These are phyloP conservation scores for Hiodon tergisus DNA, from an alignment of 2,113 vertebrate genomes.

Conservation along the genomic window DNA sequence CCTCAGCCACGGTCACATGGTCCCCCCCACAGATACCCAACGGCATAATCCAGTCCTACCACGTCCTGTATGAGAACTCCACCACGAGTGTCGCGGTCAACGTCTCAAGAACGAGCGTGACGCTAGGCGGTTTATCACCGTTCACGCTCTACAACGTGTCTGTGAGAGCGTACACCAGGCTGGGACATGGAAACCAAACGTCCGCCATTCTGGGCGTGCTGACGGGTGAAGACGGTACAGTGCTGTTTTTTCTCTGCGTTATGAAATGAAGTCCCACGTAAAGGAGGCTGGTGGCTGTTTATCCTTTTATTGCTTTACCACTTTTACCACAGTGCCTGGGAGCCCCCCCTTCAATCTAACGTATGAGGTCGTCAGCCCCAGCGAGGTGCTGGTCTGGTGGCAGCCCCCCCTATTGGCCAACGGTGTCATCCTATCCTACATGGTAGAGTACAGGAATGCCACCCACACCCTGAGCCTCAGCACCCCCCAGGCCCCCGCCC, in stretches of 20 bases:
- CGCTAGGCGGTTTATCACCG: conserved; percentile 68
- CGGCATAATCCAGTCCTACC: conserved; percentile 76
- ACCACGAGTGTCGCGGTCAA: conserved; percentile 61
- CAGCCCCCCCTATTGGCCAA: conserved; percentile 58
- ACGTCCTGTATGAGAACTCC: conserved; percentile 70
- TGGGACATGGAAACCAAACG: conserved; percentile 79
- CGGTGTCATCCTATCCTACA: conserved; percentile 63
- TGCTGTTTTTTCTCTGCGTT: neutral
- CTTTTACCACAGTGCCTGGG: conserved; percentile 56
- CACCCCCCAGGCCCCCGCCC: conserved; percentile 37
- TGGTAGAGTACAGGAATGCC: conserved; percentile 66
- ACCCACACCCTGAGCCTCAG: conserved; percentile 61
- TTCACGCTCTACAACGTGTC: conserved; percentile 82
- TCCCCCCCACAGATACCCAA: conserved; percentile 80
- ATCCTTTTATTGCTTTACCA: neutral
- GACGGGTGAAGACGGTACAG: conserved; percentile 84
- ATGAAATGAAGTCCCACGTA: neutral
- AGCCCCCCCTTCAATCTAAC: conserved; percentile 58
- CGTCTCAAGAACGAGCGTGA: conserved; percentile 58
- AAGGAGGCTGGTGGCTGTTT: neutral
- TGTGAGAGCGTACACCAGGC: conserved; percentile 74
- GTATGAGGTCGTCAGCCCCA: conserved; percentile 62
- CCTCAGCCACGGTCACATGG: conserved; percentile 74
- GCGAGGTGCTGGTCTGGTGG: conserved; percentile 67
- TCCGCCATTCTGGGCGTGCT: conserved; percentile 71